Evolutionary conservation across 2,797 vertebrate genomes (phyloP), one percentile per base, ranked within the genome.

Genomic region (Esox lucius): DNA sequence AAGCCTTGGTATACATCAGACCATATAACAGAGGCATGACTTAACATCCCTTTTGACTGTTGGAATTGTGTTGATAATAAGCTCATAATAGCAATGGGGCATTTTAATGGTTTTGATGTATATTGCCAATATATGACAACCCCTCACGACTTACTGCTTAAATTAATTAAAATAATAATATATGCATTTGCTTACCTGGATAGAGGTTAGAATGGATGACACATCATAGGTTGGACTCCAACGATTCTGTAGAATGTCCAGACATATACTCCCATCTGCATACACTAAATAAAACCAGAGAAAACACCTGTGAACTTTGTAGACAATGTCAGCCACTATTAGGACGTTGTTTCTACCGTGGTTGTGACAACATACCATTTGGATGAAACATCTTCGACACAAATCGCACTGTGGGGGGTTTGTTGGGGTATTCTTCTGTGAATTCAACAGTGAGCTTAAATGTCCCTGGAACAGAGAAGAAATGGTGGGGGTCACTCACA

Each of bases 301-400:
- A 13, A 19, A 19, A 61, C 11, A 61, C 11, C 1, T 61, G 1
- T 59, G 8, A 26, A 7, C 53, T 22, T 59, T 24, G 22, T 61
- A 71, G 8, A 69, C 16, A 71, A 73, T 59, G 76, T 28, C 51
- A 15, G 42, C 49, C 17, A 4, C 48, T 5, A 67, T 3, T 7
- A 26, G 46, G 39, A 5, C 16, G 31, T 33, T 4, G 35, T 16
- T 35, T 15, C 26, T 46, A 73, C 22, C 3, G 17, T 65, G 2
- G 19, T 49, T 39, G 24, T 73, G 39, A 66, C 46, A 12, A 92
- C 94, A 83, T 93, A 97, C 98, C 98, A 90, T 99, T 99, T 82
- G 98, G 98, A 94, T 99, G 98, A 93, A 99, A 99, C 98, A 99
- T 99, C 94, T 99, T 99, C 81, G 98, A 99, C 82, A 98, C 95